Base-by-base conservation (phyloP, 2,113 vertebrate genomes). In the Hylia prasina region DNA sequence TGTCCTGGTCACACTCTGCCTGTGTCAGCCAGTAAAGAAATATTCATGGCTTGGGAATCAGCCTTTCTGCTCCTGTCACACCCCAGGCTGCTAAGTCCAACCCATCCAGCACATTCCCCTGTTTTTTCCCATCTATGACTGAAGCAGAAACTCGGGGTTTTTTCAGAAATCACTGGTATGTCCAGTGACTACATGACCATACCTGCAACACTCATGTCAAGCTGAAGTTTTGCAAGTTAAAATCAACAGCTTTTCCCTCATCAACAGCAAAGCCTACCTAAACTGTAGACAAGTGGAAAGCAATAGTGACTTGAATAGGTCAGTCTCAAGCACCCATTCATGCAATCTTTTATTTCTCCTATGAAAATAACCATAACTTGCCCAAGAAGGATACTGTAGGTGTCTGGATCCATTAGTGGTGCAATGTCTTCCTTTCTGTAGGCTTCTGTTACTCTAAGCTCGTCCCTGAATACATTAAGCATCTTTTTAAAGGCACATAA, bases 71-170 rank as follows among this genome's bases (percentile, higher is more conserved):
- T 88, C 31, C 33, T 28, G 31, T 47, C 50, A 30, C 27, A 44
- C 5, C 2, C 7, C 31, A 73, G 66, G 25, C 21, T 80, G 21
- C 39, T 60, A 61, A 58, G 2, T 39, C 70, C 19, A 64, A 56
- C 12, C 14, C 1, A 1, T 15, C 35, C 18, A 69, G 37, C 28
- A 64, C 3, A 89, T 27, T n/a, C n/a, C 10, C 13, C 40, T 1
- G 0, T 47, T 72, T 80, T 35, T 87, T 51, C 15, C 22, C 8
- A 14, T 22, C 16, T 45, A 4, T 50, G 47, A 33, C 33, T 3
- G 3, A 63, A 44, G 15, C 8, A 90, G 24, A 92, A 80, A 58
- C 5, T 30, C 1, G 0, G 0, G 1, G 2, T n/a, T 83, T 71
- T 79, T 78, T 37, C 25, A 75, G 48, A 85, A 72, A 75, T 54